Base-by-base conservation (phyloP, 2,113 vertebrate genomes). In the Upupa epops region DNA sequence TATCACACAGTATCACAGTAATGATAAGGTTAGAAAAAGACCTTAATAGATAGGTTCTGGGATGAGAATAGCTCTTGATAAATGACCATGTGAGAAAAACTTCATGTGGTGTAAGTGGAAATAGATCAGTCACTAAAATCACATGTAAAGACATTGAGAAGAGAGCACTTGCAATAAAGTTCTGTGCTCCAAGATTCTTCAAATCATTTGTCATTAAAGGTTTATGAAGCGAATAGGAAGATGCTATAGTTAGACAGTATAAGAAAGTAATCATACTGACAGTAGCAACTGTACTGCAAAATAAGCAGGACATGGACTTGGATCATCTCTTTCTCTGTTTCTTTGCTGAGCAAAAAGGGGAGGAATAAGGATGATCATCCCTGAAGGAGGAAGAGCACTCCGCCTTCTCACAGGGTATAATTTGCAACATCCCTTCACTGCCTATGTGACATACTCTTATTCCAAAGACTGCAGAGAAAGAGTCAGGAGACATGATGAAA, bases 21-120 rank as follows among this genome's bases (percentile, higher is more conserved):
- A n/a, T n/a, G n/a, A n/a, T n/a, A n/a, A n/a, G n/a, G n/a, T n/a
- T n/a, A n/a, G n/a, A n/a, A n/a, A n/a, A n/a, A n/a, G n/a, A n/a
- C n/a, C n/a, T n/a, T n/a, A n/a, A n/a, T n/a, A 63, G 28, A 56
- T 12, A 1, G 3, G 5, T 19, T 42, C 52, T 70, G 26, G 66
- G 46, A 46, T 40, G 7, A 58, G 8, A 13, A n/a, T 26, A 52
- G 31, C 22, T 83, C 8, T 9, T 49, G 28, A 63, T 66, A 82
- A 78, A 61, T 60, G 82, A 61, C n/a, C 8, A 6, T 29, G 21
- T 73, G 34, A 79, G 20, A 51, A 49, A 31, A 28, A 86, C 40
- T 42, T 42, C 92, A 96, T 72, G 80, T 89, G 89, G 29, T 74
- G 78, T 40, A 95, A 94, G 40, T 96, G 31, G 78, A 94, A 93